A percentile compares a stretch with the other conserved stretches of the same genome.
Evolutionary conservation across 2,888 invertebrate species (phyloP).

Genomic region (Amphipyra tragopoginis): DNA sequence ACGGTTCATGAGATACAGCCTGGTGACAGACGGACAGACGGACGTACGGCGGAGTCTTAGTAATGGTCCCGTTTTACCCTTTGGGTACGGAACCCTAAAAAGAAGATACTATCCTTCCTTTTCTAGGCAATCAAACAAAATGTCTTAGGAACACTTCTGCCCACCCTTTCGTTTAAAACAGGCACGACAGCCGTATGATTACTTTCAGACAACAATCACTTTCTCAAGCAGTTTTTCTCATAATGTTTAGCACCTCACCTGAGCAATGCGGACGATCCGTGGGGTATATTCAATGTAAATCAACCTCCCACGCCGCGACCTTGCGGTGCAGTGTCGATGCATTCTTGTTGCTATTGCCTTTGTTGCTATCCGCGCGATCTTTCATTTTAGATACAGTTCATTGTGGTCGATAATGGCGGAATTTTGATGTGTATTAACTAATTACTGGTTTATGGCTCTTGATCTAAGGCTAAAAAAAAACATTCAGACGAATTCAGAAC

Average conservation of each 20-base stretch:
- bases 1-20: no score
- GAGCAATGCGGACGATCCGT: conserved; percentile 10
- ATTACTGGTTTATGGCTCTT: no score
- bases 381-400: neutral
- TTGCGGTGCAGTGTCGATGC: conserved; percentile 21
- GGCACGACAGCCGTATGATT: neutral
- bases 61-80: no score
- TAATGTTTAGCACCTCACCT: conserved; percentile 20
- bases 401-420: no score
- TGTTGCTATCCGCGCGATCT: conserved; percentile 19
- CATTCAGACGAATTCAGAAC: no score
- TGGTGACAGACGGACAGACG: no score
- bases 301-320: conserved; percentile 50
- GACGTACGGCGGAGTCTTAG: no score
- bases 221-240: conserved; percentile 23
- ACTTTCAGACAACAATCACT: conserved; percentile 19
- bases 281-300: conserved; percentile 50
- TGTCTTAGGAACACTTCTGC: neutral
- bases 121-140: no score
- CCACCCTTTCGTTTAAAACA: neutral
- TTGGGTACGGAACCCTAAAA: no score
- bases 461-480: no score
- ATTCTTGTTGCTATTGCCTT: conserved; percentile 17
- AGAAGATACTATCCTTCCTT: no score
- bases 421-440: no score